phyloP scores from a whole-genome alignment of 2,888 invertebrate genomes.

The Panopea generosa region DNA sequence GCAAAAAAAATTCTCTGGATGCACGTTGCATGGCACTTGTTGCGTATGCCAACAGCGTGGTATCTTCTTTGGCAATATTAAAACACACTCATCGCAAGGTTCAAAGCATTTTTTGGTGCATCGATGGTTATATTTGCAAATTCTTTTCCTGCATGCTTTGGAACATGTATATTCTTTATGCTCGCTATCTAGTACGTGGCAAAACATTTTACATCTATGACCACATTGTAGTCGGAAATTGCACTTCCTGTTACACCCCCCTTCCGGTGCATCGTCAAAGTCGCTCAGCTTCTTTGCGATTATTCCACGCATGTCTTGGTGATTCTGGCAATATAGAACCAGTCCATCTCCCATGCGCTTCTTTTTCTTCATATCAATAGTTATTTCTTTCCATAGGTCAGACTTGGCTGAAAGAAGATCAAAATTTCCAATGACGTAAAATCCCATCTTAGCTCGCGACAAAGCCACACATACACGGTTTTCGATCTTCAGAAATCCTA shows the following conservation, averaged over 20 bases:
- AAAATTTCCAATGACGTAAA: constrained; percentile 83
- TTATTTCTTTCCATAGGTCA: constrained; percentile 62
- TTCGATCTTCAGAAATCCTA: constrained; percentile 77
- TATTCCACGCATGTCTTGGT: constrained; percentile 57
- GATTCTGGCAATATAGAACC: constrained; percentile 74
- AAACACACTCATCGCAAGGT: constrained; percentile 71
- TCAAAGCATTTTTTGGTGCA: constrained; percentile 86
- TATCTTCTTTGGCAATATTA: constrained; percentile 62
- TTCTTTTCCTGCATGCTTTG: constrained; percentile 56
- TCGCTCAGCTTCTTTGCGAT: constrained; percentile 49
- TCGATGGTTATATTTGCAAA: constrained; percentile 56
- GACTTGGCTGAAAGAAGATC: constrained; percentile 41
- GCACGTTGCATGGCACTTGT: constrained; percentile 69
- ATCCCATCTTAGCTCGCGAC: constrained; percentile 82
- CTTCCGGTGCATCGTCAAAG: constrained; percentile 67
- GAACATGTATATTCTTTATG: constrained; percentile 86
- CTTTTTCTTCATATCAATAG: constrained; percentile 33
- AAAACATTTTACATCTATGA: constrained; percentile 69
- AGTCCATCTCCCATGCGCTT: constrained; percentile 47
- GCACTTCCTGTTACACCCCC: constrained; percentile 67
- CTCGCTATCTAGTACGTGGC: constrained; percentile 73
- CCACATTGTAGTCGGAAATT: constrained; percentile 67
- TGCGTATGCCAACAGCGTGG: constrained; percentile 78
- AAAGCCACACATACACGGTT: constrained; percentile 83
- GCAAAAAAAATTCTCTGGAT: constrained; percentile 71